phyloP scores from a whole-genome alignment of 2,888 invertebrate species.

The Thymelicus sylvestris region DNA sequence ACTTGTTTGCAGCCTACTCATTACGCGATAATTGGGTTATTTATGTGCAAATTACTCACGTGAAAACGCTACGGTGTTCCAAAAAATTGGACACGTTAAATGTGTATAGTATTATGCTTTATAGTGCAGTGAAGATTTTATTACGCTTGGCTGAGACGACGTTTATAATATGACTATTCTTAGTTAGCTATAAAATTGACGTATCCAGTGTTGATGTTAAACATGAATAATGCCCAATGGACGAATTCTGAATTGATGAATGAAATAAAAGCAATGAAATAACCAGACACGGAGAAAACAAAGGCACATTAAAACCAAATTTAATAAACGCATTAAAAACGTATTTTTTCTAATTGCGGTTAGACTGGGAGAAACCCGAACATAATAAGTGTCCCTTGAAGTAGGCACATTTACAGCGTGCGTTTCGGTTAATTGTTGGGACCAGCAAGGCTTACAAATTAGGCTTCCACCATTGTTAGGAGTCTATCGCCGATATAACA shows the following conservation, averaged over 20 bases:
- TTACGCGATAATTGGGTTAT: conserved; percentile 24
- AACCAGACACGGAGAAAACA: no score
- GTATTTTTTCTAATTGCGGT: no score
- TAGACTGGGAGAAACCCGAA: no score
- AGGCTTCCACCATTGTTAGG: background rate
- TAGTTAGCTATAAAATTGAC: conserved; percentile 65
- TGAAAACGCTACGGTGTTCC: conserved; percentile 47
- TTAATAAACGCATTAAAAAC: no score
- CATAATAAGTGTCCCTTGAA: no score
- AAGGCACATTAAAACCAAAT: no score
- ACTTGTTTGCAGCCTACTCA: conserved; percentile 18
- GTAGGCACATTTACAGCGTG: no score
- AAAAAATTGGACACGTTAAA: conserved; percentile 58
- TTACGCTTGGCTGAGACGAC: conserved; percentile 65
- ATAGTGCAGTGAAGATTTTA: conserved; percentile 62
- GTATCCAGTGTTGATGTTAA: conserved; percentile 49
- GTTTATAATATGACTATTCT: conserved; percentile 75
- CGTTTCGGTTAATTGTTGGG: no score
- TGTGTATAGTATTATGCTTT: conserved; percentile 52
- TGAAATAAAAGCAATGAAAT: no score
- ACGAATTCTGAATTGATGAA: no score
- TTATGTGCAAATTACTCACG: conserved; percentile 44
- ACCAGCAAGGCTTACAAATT: background rate
- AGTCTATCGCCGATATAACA: background rate
- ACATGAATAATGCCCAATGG: background rate